Conservation (phyloP, 2,888 invertebrate species). For the Byasa hedistus region DNA sequence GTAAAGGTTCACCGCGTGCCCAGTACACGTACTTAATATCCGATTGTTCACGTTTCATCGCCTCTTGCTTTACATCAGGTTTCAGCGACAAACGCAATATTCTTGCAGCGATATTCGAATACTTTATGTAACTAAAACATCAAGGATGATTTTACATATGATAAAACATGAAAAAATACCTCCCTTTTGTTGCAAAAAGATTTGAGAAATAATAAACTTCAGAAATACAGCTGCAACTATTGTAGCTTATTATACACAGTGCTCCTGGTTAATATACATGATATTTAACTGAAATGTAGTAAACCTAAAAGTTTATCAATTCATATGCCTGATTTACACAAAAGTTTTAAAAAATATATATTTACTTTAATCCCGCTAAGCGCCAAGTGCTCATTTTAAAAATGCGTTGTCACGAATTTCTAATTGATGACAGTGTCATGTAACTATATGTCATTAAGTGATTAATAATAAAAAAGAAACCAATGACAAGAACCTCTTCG, state of each 20-base stretch:
- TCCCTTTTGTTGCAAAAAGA: background rate
- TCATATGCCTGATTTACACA: background rate
- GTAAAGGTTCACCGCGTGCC: constrained; percentile 88
- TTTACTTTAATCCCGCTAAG: constrained; percentile 88
- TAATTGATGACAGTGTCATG: background rate
- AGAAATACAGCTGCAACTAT: background rate
- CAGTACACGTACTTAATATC: constrained; percentile 89
- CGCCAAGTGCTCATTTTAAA: constrained; percentile 86
- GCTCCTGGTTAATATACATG: background rate
- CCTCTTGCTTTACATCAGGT: constrained; percentile 84
- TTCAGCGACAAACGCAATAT: constrained; percentile 90
- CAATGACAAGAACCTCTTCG: background rate
- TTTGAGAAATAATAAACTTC: too few relatives aligned
- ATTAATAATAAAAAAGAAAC: background rate
- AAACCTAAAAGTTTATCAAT: background rate
- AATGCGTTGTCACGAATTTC: background rate
- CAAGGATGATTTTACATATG: too few relatives aligned
- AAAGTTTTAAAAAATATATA: constrained; percentile 2
- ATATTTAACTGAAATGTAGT: background rate
- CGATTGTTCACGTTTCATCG: constrained; percentile 86
- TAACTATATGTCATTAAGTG: background rate
- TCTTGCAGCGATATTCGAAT: constrained; percentile 93
- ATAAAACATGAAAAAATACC: background rate
- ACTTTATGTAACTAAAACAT: constrained; percentile 90
- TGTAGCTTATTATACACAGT: background rate